Conservation (phyloP, 2,888 invertebrate genomes). For the Hipparchia sbordonii region DNA sequence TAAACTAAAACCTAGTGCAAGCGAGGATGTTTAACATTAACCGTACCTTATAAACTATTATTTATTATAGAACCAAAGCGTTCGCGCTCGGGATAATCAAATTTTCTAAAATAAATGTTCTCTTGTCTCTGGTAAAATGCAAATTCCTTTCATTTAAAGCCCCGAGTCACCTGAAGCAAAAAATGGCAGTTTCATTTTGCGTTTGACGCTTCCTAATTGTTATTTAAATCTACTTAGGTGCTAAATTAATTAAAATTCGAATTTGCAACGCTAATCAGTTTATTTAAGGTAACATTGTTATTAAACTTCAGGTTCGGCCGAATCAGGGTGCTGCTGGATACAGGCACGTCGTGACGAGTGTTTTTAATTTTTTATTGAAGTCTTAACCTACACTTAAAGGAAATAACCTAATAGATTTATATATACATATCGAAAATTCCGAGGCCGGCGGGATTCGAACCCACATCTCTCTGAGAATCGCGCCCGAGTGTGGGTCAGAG, state of each 20-base stretch:
- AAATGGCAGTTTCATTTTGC: conserved; percentile 14
- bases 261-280: background rate
- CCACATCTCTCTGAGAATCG: no score
- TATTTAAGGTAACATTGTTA: no score
- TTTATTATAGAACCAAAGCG: background rate
- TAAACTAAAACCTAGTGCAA: background rate
- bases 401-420: no score
- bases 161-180: background rate
- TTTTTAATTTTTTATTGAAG: no score
- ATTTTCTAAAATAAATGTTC: conserved; percentile 5
- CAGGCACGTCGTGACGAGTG: no score
- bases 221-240: conserved; percentile 5
- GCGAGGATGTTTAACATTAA: conserved; percentile 12
- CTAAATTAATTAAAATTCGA: background rate
- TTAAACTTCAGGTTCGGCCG: no score
- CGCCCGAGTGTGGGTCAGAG: no score
- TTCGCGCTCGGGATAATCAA: background rate
- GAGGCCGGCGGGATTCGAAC: no score
- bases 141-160: conserved; percentile 13
- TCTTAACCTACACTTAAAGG: no score
- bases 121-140: conserved; percentile 13
- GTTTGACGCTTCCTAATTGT: conserved; percentile 12
- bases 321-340: no score
- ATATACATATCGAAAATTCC: no score
- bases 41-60: conserved; percentile 8